Evolutionary conservation across 2,797 vertebrate species (phyloP), one percentile per base, ranked within the genome.

Genomic region (Epinephelus awoara): DNA sequence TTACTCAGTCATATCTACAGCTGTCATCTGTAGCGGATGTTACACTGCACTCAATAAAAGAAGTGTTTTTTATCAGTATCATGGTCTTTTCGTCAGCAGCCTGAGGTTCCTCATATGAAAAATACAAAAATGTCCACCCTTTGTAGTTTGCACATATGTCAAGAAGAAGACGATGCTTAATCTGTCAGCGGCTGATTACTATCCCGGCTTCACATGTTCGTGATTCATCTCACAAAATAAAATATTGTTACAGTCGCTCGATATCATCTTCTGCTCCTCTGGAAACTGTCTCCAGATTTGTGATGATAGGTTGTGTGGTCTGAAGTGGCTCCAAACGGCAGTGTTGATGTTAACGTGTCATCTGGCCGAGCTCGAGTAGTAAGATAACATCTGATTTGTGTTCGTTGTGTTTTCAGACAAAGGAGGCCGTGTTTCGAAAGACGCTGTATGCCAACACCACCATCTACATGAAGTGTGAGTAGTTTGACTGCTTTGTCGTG

Each of bases 361-460:
- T 67, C 23, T 61, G 12, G 7, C 42, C 21, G 19, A 44, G 6
- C 19, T 29, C 0, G 3, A 71, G 38, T 2, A 18, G 3, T 29
- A 1, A 1, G 49, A 52, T 17, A 34, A 40, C 6, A 67, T 23
- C 13, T 27, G 5, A 14, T 62, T 71, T 42, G 40, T 88, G 70
- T 84, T 27, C 77, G 6, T 70, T 79, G 85, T 68, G 56, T 72
- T 96, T 95, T 44, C 86, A 98, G 97, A 84, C 82, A 0, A 94
- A 94, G 58, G 93, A 95, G 75, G 94, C 93, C 40, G 95, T 96
- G 87, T 98, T 98, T 88, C 96, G 96, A 80, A 99, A 97, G 91
- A 98, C 97, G 50, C 93, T 98, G 51, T 98, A 98, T 85, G 94
- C 94, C 91, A 98, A 98, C 93, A 97, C 97, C 51, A 97, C 97